Percentiles rank a stretch among this genome's conserved stretches.
phyloP scores from a whole-genome alignment of 2,888 invertebrate species.

The Tipula confusa region DNA sequence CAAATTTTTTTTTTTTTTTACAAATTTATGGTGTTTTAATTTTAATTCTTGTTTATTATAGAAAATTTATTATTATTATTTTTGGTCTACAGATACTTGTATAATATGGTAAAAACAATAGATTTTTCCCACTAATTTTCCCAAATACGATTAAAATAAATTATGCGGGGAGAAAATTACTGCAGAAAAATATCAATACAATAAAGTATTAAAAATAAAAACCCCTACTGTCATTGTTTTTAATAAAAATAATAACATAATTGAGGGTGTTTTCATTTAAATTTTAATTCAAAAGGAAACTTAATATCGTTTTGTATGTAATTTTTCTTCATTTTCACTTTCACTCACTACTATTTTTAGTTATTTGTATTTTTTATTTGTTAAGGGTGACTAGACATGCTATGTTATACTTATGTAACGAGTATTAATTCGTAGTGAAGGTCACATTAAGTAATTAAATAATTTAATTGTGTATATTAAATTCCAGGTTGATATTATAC shows the following conservation, averaged over 20 bases:
- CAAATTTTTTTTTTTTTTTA: background rate
- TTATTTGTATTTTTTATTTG: background rate
- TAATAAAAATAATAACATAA: slow-evolving; percentile 25
- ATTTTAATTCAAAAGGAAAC: background rate
- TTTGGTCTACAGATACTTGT: background rate
- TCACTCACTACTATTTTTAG: too few species aligned
- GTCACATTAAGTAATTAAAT: background rate
- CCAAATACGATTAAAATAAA: background rate
- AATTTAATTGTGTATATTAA: background rate
- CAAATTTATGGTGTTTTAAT: background rate
- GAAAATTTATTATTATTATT: background rate
- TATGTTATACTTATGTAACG: background rate
- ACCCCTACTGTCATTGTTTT: slow-evolving; percentile 12
- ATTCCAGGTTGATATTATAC: background rate
- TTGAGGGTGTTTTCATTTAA: background rate
- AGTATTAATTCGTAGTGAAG: background rate
- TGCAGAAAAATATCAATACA: background rate
- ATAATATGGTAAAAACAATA: background rate
- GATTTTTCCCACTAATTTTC: background rate
- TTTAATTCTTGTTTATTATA: slow-evolving; percentile 1
- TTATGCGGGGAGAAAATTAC: background rate
- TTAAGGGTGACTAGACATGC: slow-evolving; percentile 9
- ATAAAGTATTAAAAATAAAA: background rate
- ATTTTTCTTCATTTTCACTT: background rate
- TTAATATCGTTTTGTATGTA: background rate